Evolutionary conservation across 92 coral and sea anemone genomes (phyloP), one percentile per base, ranked within the genome.

Genomic region (Paramuricea clavata): DNA sequence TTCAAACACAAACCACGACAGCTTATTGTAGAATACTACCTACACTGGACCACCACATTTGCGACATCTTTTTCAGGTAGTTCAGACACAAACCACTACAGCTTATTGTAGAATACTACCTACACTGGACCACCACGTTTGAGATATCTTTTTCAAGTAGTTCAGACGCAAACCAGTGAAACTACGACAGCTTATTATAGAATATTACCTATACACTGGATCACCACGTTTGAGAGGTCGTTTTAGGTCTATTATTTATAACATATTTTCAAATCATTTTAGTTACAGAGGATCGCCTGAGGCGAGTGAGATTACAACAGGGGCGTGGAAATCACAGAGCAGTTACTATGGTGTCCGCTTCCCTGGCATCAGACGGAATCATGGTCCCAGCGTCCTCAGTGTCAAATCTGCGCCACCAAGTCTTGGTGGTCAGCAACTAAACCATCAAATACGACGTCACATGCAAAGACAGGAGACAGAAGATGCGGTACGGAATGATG

Each of bases 391-490:
- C 35, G 81, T 91, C 12, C n/a, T 49, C 12, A 89, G 93, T 32
- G 69, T 92, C 22, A 93, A 92, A 73, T 93, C 97, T 47, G 98
- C 98, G 21, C 98, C 98, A 23, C 98, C 98, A 19, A 78, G 86
- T 34, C 83, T 91, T 49, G 81, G 92, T 26, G 88, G 85, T 56
- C 93, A 91, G 89, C 82, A 93, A 54, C 87, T 94, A 6, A 82
- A 90, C 28, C 92, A 94, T 28, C 92, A 92, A 65, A 93, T 95
- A 47, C 78, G 98, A 72, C 90, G 98, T 43, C 98, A 95, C 92
- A 95, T 95, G 98, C 98, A 95, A 78, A 93, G 93, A 89, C 95
- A 92, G 59, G 91, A 90, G 69, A 93, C 77, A 86, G 87, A 32
- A 12, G 72, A 47, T 13, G 34, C 11, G 12, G 42, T 33, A 68